Evolutionary conservation across 2,113 vertebrate species (phyloP), one percentile per base, ranked within the genome.

Genomic region (Oryzias melastigma): DNA sequence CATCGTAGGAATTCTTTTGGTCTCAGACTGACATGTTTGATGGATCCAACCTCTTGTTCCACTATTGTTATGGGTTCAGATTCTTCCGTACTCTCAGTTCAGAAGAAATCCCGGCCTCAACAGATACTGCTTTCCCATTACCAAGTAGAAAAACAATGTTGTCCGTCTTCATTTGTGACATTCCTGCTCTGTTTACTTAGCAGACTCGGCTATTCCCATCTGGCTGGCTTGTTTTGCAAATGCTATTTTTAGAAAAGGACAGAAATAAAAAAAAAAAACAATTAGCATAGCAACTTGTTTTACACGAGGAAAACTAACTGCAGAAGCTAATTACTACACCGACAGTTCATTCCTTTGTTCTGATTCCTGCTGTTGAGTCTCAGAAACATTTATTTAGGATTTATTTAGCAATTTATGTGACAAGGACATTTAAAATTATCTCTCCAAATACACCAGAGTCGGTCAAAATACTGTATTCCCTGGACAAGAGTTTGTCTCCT

Each of bases 161-260:
- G 54, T 58, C 62, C 0, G 35, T 24, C 80, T 60, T 77, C 81
- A 87, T 90, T 85, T 77, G 51, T 50, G 8, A 29, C 80, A 81
- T 88, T 59, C 68, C 77, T 75, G 41, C 57, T 53, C 5, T 53
- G 58, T 62, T 64, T 54, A 35, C 35, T 35, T 35, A 10, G 35
- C 35, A 10, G 35, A 12, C 35, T 35, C 35, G 12, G 35, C 8
- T 35, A 12, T 35, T 35, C 35, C 8, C 35, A 35, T 29, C 10
- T 3, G 25, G 10, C 35, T 12, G 35, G 35, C 35, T 35, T 35
- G 35, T 35, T 35, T 35, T 35, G 35, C 35, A 35, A 10, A 10
- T 35, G 8, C 10, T 35, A 35, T 35, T 12, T 12, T 13, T 12
- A 35, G 35, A 5, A 27, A 27, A 27, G 25, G 25, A 10, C 10